Percentiles rank a stretch among this genome's conserved stretches.
Conservation (phyloP, 2,888 invertebrate species). For the Cryptus viduatorius region DNA sequence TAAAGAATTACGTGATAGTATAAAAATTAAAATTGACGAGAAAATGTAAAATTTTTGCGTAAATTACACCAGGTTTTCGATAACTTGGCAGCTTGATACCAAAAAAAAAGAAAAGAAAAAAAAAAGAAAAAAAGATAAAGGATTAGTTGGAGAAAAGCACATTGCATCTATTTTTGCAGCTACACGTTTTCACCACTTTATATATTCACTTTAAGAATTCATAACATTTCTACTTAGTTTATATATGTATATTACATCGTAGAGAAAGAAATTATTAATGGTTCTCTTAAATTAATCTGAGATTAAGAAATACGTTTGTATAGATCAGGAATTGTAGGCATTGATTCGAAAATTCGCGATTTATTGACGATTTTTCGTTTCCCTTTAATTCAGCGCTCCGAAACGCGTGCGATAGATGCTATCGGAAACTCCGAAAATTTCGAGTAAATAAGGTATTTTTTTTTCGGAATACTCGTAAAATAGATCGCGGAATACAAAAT, state of each 20-base stretch:
- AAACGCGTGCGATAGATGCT: neutral
- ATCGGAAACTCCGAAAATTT: neutral
- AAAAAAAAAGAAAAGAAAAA: slow-evolving; percentile 79
- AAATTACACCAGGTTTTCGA: slow-evolving; percentile 75
- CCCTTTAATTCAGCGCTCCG: neutral
- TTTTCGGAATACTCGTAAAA: too few relatives aligned
- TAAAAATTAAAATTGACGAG: slow-evolving; percentile 36
- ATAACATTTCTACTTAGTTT: slow-evolving; percentile 73
- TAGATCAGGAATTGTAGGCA: neutral
- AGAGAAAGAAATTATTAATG: slow-evolving; percentile 48
- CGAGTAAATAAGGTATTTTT: too few relatives aligned
- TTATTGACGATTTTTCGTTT: neutral
- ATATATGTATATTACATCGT: slow-evolving; percentile 63
- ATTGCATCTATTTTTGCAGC: slow-evolving; percentile 82
- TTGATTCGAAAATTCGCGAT: neutral
- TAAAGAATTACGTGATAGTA: slow-evolving; percentile 39
- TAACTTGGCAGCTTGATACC: slow-evolving; percentile 82
- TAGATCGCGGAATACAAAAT: too few relatives aligned
- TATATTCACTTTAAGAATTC: slow-evolving; percentile 74
- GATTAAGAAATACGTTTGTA: neutral
- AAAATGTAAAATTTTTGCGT: slow-evolving; percentile 55
- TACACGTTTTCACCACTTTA: slow-evolving; percentile 79
- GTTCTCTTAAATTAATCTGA: slow-evolving; percentile 18
- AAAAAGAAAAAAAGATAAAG: slow-evolving; percentile 64
- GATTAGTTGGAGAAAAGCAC: slow-evolving; percentile 71